phyloP scores from a whole-genome alignment of 2,888 invertebrate species.

The Acronicta alni region DNA sequence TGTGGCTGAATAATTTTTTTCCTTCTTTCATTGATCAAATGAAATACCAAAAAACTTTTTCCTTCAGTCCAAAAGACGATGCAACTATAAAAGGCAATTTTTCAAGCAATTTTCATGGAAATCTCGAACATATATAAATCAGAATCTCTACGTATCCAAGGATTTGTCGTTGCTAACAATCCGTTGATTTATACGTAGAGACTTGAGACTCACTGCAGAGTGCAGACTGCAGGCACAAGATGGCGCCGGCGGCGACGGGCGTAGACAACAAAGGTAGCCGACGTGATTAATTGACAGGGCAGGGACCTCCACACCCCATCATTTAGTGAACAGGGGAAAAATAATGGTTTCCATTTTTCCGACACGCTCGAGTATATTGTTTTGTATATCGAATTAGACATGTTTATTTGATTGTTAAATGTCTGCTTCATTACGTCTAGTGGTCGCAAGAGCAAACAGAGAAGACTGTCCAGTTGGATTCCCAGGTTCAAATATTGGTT shows the following conservation, averaged over 20 bases:
- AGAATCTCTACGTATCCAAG: conserved; percentile 3
- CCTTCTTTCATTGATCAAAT: too few relatives aligned
- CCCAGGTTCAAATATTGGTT: too few relatives aligned
- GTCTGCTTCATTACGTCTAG: too few relatives aligned
- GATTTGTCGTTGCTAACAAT: conserved; percentile 37
- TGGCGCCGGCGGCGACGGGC: conserved; percentile 1
- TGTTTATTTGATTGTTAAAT: too few relatives aligned
- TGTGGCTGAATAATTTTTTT: too few relatives aligned
- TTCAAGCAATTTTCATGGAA: not conserved
- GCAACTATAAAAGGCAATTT: not conserved
- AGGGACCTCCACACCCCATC: conserved; percentile 24
- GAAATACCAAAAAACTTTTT: too few relatives aligned
- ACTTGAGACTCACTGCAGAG: conserved; percentile 41
- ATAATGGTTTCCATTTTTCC: not conserved
- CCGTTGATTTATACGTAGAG: conserved; percentile 35
- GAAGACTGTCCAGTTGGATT: too few relatives aligned
- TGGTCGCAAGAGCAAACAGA: too few relatives aligned
- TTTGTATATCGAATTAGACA: too few relatives aligned
- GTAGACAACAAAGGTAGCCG: conserved; percentile 47
- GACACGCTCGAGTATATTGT: not conserved
- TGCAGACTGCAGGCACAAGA: conserved; percentile 46
- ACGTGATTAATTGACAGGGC: conserved; percentile 45
- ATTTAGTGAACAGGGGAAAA: conserved; percentile 19
- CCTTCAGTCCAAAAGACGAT: too few relatives aligned
- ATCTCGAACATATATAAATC: not conserved